Conservation (phyloP, 2,888 invertebrate species). For the Andrena bucephala region DNA sequence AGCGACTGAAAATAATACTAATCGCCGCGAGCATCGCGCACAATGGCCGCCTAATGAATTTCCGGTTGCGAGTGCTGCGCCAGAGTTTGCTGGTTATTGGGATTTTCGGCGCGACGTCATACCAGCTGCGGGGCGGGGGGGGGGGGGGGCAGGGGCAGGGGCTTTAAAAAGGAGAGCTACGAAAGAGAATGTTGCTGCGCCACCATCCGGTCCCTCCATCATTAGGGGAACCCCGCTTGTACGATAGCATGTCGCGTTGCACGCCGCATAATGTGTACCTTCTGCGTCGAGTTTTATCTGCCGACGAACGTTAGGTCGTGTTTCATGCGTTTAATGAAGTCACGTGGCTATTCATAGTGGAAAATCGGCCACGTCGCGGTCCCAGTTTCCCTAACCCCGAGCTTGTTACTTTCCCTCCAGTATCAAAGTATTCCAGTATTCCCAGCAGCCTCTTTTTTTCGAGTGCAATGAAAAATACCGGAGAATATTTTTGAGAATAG, state of each 20-base stretch:
- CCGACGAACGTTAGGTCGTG: slow-evolving; percentile 19
- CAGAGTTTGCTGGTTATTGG: slow-evolving; percentile 58
- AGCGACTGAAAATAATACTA: slow-evolving; percentile 39
- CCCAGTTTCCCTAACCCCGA: slow-evolving; percentile 34
- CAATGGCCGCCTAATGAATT: slow-evolving; percentile 54
- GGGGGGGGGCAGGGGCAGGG: neutral
- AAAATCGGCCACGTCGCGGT: slow-evolving; percentile 44
- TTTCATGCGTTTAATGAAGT: slow-evolving; percentile 49
- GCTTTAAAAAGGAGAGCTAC: slow-evolving; percentile 27
- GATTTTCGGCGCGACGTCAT: slow-evolving; percentile 44
- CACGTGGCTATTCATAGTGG: slow-evolving; percentile 36
- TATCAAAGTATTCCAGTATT: too few species aligned
- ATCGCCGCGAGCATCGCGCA: slow-evolving; percentile 30
- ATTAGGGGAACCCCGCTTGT: slow-evolving; percentile 46
- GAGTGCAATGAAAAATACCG: too few species aligned
- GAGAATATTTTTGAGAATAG: too few species aligned
- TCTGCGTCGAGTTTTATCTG: slow-evolving; percentile 49
- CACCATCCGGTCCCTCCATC: slow-evolving; percentile 43
- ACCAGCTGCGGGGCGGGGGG: neutral
- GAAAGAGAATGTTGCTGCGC: slow-evolving; percentile 48
- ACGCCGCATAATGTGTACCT: slow-evolving; percentile 45
- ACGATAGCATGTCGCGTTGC: slow-evolving; percentile 46
- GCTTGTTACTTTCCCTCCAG: slow-evolving; percentile 7
- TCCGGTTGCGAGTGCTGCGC: slow-evolving; percentile 39
- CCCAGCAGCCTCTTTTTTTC: too few species aligned